A percentile compares a stretch with the other conserved stretches of the same genome.
Evolutionary conservation across 1,140 invertebrate species (phyloP).

Genomic region (Argopecten irradians): DNA sequence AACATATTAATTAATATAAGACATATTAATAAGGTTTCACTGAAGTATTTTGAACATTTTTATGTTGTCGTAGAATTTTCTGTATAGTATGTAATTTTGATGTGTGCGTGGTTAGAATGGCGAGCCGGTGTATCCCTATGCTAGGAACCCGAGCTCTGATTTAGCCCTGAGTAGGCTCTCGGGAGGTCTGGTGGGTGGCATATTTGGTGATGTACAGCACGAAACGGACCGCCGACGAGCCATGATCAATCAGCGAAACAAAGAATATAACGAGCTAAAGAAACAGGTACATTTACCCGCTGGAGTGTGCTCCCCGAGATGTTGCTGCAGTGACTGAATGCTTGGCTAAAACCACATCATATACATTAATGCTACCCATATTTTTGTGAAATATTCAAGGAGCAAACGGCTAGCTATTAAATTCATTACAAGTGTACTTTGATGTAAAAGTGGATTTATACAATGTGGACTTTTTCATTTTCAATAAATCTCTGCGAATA

Average conservation of each 20-base stretch:
- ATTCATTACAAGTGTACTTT: no score
- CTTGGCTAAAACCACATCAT: neutral
- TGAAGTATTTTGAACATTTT: neutral
- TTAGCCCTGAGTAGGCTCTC: neutral
- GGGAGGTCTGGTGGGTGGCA: neutral
- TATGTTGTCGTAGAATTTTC: neutral
- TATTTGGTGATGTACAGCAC: slow-evolving; percentile 22
- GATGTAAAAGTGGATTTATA: no score
- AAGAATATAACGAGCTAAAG: neutral
- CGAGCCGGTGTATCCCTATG: neutral
- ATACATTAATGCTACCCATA: neutral
- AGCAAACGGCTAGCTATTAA: no score
- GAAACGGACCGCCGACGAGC: neutral
- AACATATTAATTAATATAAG: neutral
- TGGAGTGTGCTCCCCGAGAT: neutral
- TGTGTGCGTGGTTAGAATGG: neutral
- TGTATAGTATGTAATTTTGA: neutral
- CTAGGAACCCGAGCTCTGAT: neutral
- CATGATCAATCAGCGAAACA: neutral
- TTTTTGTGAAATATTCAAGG: no score
- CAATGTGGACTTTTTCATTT: no score
- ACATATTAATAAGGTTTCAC: neutral
- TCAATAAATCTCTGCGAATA: no score
- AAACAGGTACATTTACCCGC: neutral
- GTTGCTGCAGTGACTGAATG: neutral